Percentiles rank a stretch among this genome's conserved stretches.
These are phyloP conservation scores for Eurytemora carolleeae DNA, from an alignment of 1,140 invertebrate genomes.

Conservation along the genomic window DNA sequence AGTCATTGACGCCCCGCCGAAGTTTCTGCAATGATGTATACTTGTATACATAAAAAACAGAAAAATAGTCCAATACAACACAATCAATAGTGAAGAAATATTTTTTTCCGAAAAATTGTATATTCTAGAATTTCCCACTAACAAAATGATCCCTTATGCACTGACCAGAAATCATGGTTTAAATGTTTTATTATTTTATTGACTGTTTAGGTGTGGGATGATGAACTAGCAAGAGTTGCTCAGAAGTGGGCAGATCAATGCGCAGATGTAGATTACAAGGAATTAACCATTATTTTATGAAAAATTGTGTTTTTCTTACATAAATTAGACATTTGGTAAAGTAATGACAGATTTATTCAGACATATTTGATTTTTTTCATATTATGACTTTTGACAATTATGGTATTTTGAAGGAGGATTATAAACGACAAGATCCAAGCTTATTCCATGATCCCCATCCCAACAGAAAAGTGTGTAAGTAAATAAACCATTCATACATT, in stretches of 20 bases:
- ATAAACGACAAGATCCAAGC: conserved; percentile 4
- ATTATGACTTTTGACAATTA: too few relatives aligned
- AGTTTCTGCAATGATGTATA: background rate
- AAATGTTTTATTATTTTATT: background rate
- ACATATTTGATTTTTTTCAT: too few relatives aligned
- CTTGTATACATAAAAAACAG: background rate
- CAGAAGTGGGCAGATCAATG: conserved; percentile 15
- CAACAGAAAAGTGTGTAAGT: conserved; percentile 6
- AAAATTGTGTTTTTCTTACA: too few relatives aligned
- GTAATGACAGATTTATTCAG: too few relatives aligned
- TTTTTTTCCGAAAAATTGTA: background rate
- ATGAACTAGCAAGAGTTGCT: conserved; percentile 6
- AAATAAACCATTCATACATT: too few relatives aligned
- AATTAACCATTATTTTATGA: too few relatives aligned
- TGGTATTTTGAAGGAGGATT: too few relatives aligned
- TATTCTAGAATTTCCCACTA: background rate
- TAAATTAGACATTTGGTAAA: too few relatives aligned
- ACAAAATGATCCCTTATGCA: background rate
- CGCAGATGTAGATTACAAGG: conserved; percentile 10
- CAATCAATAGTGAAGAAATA: too few relatives aligned
- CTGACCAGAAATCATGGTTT: background rate
- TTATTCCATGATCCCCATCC: conserved; percentile 10
- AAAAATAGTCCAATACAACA: too few relatives aligned
- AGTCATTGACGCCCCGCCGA: too few relatives aligned
- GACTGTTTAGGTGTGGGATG: conserved; percentile 7